These are phyloP conservation scores for Nycticryphes semicollaris DNA, from an alignment of 2,113 vertebrate species.

Conservation along the genomic window DNA sequence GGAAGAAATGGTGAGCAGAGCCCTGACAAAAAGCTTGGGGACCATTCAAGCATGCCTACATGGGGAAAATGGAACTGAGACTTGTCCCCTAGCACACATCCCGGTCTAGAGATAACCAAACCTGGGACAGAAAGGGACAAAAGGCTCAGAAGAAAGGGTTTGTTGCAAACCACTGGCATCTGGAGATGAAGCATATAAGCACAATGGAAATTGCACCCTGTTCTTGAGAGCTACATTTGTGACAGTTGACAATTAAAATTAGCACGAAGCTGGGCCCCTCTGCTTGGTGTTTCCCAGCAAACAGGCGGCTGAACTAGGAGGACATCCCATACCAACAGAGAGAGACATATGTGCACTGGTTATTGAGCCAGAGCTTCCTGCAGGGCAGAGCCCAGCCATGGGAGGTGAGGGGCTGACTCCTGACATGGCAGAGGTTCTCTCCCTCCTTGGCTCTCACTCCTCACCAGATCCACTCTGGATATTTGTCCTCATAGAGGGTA, in stretches of 20 bases:
- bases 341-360: not conserved
- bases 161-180: not conserved
- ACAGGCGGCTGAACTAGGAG: rapidly evolving
- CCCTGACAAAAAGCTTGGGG: not conserved
- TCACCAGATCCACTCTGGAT: not conserved
- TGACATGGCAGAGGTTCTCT: rapidly evolving
- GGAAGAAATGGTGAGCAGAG: not conserved
- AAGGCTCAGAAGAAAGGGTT: rapidly evolving
- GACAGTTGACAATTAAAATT: rapidly evolving
- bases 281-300: not conserved
- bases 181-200: rapidly evolving
- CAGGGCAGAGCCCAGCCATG: not conserved
- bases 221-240: rapidly evolving
- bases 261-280: not conserved
- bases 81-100: rapidly evolving
- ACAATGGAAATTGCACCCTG: not conserved
- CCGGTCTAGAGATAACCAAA: not conserved
- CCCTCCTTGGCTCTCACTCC: not conserved
- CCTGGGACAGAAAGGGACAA: not conserved
- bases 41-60: rapidly evolving
- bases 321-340: not conserved
- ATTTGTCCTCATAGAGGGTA: not conserved
- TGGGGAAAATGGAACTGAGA: rapidly evolving
- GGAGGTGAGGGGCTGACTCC: not conserved
- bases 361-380: not conserved